Base-by-base conservation (phyloP, 2,797 vertebrate species). In the Spinus olivaceus region DNA sequence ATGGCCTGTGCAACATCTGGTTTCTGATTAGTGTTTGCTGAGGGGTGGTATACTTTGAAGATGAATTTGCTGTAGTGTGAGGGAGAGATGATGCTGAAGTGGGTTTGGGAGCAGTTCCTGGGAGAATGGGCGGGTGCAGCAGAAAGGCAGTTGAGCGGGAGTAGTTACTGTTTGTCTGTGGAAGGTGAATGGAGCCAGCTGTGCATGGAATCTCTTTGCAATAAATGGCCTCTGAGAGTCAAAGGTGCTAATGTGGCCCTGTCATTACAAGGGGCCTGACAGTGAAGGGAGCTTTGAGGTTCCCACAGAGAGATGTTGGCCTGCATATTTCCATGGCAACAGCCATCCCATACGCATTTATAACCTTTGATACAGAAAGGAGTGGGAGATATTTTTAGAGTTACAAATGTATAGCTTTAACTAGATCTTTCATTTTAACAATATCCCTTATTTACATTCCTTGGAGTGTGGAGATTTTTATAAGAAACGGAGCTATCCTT, bases 291-390 rank as follows among this genome's bases (percentile, higher is more conserved):
- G 80, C 79, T 95, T 92, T 95, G 89, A 96, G 85, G 53, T 86
- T 94, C 87, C 76, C 76, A 73, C 79, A 47, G 87, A 83, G 89
- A 25, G 65, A 83, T 80, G 53, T 35, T 67, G 50, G 60, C 72
- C 87, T 83, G 53, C 16, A 1, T 50, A 81, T 95, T 94, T 78
- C 96, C 94, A 94, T 95, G 95, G 89, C 87, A 96, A 96, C 94
- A 10, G 57, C 72, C 35, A 33, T 94, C 76, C 77, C 66, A 56
- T 77, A 74, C 37, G 61, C 69, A n/a, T 93, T 93, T 89, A 70
- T 70, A 88, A 82, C 85, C 65, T 94, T 88, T 83, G 79, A 71
- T 81, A 90, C 5, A 35, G 41, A 89, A 92, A 67, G 41, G 49
- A 57, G 28, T 37, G 57, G 23, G 12, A 46, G 91, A 44, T 30